These are phyloP conservation scores for Peromyscus nudipes DNA, from an alignment of 2,797 vertebrate genomes.

Conservation along the genomic window DNA sequence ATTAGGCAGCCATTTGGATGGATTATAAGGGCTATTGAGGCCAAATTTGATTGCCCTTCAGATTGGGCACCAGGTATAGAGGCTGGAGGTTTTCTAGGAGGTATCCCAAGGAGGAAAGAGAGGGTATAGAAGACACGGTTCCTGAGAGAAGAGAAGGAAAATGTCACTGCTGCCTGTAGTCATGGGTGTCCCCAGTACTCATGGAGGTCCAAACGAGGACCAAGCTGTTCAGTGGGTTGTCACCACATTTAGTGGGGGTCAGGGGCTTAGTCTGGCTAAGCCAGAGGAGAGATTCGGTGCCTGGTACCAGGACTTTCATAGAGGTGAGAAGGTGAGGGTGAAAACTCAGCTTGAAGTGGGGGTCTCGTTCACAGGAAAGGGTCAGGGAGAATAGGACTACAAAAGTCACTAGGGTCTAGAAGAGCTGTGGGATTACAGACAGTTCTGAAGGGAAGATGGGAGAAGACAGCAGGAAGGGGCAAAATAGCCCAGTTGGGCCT, in stretches of 20 bases:
- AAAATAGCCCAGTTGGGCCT: neutral
- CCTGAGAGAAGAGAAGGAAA: neutral
- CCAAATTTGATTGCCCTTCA: neutral
- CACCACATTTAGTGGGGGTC: neutral
- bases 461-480: neutral
- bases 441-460: neutral
- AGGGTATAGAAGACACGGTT: neutral
- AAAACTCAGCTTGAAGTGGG: neutral
- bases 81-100: neutral
- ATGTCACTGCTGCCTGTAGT: neutral
- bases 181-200: neutral
- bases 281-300: neutral
- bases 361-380: neutral
- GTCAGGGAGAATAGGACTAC: neutral
- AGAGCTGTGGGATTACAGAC: neutral
- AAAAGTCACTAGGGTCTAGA: neutral
- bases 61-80: neutral
- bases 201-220: neutral
- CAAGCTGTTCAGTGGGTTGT: neutral
- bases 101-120: neutral
- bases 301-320: neutral
- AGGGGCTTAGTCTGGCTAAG: neutral
- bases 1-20: neutral
- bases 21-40: neutral
- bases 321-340: neutral